Evolutionary conservation across 1,140 invertebrate genomes (phyloP), one percentile per base, ranked within the genome.

Genomic region (Sitodiplosis mosellana): DNA sequence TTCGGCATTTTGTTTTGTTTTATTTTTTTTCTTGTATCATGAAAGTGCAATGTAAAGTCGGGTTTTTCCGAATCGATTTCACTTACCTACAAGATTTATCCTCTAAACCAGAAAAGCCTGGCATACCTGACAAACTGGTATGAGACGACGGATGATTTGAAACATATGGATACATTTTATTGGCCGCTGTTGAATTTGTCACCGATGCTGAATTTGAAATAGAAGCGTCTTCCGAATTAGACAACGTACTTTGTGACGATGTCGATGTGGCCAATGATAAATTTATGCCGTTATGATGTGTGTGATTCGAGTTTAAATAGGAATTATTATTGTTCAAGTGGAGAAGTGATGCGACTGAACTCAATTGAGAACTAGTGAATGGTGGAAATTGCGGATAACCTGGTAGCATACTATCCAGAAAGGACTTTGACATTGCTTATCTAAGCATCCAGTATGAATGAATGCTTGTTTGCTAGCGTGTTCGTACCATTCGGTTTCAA

Each of bases 391-490:
- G 61, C 80, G 64, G 83, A 78, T 92, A 92, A 77, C 91, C 91
- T 57, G 87, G 87, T 71, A 92, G 80, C 85, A 91, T 90, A 75
- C 84, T 89, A 85, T 91, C 87, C 73, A 91, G 88, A 77, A 87
- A 83, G 73, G 90, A 90, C 80, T 92, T 91, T 81, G 82, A 90
- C 87, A 91, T 90, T 74, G 76, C 78, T 72, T 69, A 71, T 43
- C 27, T 5, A 27, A 27, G 27, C 27, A 27, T 27, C 10, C 27
- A 27, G 27, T 27, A 27, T 27, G 27, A 27, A 27, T 27, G 27
- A 27, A 27, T 10, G n/a, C n/a, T n/a, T n/a, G n/a, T n/a, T n/a
- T n/a, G n/a, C n/a, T n/a, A 27, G 27, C 3, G 10, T 27, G 27
- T 3, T 27, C 27, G n/a, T n/a, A 27, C 27, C 27, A 10, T 27